Evolutionary conservation across 2,888 invertebrate genomes (phyloP), one percentile per base, ranked within the genome.

Genomic region (Acrobeloides nanus): DNA sequence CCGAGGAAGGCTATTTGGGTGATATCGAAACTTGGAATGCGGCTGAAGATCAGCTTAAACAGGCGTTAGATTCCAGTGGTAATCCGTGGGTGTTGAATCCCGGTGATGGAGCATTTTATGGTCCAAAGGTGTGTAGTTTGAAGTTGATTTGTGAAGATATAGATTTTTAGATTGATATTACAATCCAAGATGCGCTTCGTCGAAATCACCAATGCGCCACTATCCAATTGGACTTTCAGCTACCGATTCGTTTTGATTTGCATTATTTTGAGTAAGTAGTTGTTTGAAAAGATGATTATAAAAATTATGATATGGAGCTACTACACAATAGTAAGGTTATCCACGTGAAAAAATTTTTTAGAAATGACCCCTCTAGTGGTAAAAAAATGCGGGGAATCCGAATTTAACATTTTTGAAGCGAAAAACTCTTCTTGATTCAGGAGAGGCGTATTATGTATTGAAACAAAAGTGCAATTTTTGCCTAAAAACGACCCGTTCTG

Each of bases 41-140:
- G 33, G 72, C 73, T 5, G 90, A 92, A 74, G 86, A 86, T 77
- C 66, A 68, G 46, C 59, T 74, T 32, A 62, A 53, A 29, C 42
- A 57, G 24, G 70, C 64, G 5, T 80, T 97, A 32, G 81, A 92
- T 72, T 82, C 81, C 45, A 90, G 87, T 75, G 89, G 89, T 1
- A 78, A 82, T 62, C 83, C 85, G 1, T 97, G 93, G 93, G 84
- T 83, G 49, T 77, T 87, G 59, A 95, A 73, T 48, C 62, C 63
- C 29, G 71, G 87, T 0, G 97, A 99, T 78, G 97, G 97, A 1
- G 97, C 97, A 0, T 97, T 97, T 79, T 97, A 97, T 77, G 97
- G 97, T 0, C 97, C 97, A 0, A 97, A 97, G 73, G 78, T 77
- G 58, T 7, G 33, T 34, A 7, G 7, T 34, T 12, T 8, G 27